Evolutionary conservation across 1,140 invertebrate genomes (phyloP).

Genomic region (Drosophila suzukii): DNA sequence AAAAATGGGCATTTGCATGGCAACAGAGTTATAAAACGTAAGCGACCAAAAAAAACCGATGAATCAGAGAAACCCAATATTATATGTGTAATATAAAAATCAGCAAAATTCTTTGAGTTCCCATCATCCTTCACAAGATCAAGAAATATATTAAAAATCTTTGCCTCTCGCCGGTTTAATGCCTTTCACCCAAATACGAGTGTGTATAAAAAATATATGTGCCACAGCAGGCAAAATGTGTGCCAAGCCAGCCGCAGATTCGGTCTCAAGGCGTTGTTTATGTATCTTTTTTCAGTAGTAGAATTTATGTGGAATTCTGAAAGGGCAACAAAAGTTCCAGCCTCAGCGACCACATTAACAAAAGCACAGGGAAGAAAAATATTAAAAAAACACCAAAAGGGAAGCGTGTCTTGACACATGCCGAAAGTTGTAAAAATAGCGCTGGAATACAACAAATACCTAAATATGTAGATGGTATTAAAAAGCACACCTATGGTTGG

Average conservation of each 20-base stretch:
- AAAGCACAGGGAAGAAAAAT: slow-evolving; percentile 19
- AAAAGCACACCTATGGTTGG: slow-evolving; percentile 58
- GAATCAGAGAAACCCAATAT: slow-evolving; percentile 31
- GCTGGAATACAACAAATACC: slow-evolving; percentile 20
- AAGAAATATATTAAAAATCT: slow-evolving; percentile 41
- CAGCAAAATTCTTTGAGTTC: slow-evolving; percentile 14
- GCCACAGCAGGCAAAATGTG: slow-evolving; percentile 44
- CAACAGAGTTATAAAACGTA: slow-evolving; percentile 32
- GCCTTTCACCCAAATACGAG: slow-evolving; percentile 62
- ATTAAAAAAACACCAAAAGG: slow-evolving; percentile 38
- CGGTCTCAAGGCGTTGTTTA: slow-evolving; percentile 40
- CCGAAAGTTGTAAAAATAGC: slow-evolving; percentile 62
- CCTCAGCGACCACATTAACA: slow-evolving; percentile 27
- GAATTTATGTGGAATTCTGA: slow-evolving; percentile 69
- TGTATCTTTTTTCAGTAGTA: slow-evolving; percentile 26
- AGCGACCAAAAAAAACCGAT: background rate
- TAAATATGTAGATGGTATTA: slow-evolving; percentile 49
- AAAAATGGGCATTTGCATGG: slow-evolving; percentile 37
- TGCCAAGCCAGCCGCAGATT: slow-evolving; percentile 49
- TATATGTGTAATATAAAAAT: slow-evolving; percentile 20
- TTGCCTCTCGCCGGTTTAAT: slow-evolving; percentile 39
- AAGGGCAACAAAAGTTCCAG: slow-evolving; percentile 52
- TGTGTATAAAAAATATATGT: slow-evolving; percentile 30
- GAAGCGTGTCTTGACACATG: slow-evolving; percentile 61
- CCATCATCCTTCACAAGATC: slow-evolving; percentile 22